Conservation (phyloP, 2,113 vertebrate species). For the Neogobius melanostomus region DNA sequence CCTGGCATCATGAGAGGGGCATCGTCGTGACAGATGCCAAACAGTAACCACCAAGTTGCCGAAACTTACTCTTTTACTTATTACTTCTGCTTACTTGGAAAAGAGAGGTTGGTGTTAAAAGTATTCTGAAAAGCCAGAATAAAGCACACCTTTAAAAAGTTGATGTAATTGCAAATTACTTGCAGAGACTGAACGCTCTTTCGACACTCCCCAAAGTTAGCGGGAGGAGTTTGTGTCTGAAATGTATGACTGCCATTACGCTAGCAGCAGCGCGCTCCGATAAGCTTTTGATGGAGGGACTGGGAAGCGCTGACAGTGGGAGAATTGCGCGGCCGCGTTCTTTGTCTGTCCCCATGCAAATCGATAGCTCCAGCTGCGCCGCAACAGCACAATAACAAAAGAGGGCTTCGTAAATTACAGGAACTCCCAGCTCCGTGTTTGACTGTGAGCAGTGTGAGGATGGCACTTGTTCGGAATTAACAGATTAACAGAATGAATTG, state of each 20-base stretch:
- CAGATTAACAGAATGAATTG: conserved; percentile 37
- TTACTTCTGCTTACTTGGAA: no score
- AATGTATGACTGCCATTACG: conserved; percentile 73
- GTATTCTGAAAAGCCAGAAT: no score
- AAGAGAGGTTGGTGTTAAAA: no score
- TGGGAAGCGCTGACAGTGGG: conserved; percentile 65
- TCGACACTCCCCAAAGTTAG: conserved; percentile 35
- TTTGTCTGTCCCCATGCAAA: conserved; percentile 71
- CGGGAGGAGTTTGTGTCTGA: conserved; percentile 55
- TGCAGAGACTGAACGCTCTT: background rate
- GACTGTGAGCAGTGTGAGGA: background rate
- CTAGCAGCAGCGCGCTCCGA: conserved; percentile 53
- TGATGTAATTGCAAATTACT: background rate
- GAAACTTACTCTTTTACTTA: no score
- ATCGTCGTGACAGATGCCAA: no score
- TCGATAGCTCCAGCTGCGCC: conserved; percentile 65
- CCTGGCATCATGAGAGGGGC: no score
- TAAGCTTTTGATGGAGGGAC: conserved; percentile 67
- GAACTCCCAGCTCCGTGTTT: conserved; percentile 36
- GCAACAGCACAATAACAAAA: conserved; percentile 48
- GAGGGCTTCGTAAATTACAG: conserved; percentile 35
- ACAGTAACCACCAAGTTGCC: no score
- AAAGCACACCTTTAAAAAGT: no score
- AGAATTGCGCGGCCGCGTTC: conserved; percentile 58
- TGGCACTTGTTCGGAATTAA: conserved; percentile 21